Evolutionary conservation across 2,888 invertebrate species (phyloP), one percentile per base, ranked within the genome.

Genomic region (Glaucopsyche alexis): DNA sequence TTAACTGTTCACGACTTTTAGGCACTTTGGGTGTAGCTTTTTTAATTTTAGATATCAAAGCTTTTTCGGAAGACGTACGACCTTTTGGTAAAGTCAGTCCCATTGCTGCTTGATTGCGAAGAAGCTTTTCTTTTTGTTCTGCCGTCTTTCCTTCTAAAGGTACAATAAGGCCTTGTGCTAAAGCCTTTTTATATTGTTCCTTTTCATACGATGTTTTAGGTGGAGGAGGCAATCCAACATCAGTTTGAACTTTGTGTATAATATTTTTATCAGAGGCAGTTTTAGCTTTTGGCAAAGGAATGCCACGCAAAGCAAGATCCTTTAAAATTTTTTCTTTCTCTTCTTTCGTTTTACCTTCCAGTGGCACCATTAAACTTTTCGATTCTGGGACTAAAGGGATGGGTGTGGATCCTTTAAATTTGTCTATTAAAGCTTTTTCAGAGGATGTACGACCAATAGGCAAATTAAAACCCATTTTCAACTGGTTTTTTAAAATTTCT

Each of bases 321-420:
- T 72, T 77, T n/a, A 83, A 71, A 40, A 80, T 78, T 38, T 81
- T 81, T 75, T 80, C 81, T 76, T 82, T 81, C 29, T 77, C 71
- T 19, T 75, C 74, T 29, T 71, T 71, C 8, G 78, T 74, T 77
- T 83, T 83, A n/a, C 80, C 81, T 75, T 78, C 76, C 29, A 83
- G 73, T 11, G 81, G 81, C 6, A 81, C 81, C 0, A 83, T 4
- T 0, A 81, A 40, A 1, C 83, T 83, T 60, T 60, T 60, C 11
- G 55, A 60, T 60, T 29, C 73, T 7, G 80, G 80, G 13, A 81
- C 80, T 0, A 82, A 6, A 0, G 81, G 45, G 0, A 82, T 83
- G 4, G 81, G 45, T 0, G 82, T 83, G 4, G 80, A 80, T 5
- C 77, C 79, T 77, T 80, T 81, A 5, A 75, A 74, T 47, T 78